Conservation (phyloP, 1,140 invertebrate genomes). For the Lepidurus apus region DNA sequence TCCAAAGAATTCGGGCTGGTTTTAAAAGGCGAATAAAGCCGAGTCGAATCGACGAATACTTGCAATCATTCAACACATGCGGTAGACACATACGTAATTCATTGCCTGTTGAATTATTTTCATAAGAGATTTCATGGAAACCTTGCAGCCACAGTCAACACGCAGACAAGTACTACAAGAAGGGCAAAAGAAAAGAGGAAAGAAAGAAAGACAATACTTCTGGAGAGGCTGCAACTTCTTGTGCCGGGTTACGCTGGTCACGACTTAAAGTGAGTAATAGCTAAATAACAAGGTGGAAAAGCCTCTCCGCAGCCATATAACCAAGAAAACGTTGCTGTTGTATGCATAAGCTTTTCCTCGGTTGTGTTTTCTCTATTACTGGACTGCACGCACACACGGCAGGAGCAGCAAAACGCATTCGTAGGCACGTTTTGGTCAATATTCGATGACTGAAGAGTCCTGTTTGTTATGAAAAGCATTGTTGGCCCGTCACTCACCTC, state of each 20-base stretch:
- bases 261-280: slow-evolving; percentile 3
- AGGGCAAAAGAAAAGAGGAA: not conserved
- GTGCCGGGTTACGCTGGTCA: not conserved
- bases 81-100: not conserved
- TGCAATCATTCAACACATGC: not conserved
- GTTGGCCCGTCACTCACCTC: not conserved
- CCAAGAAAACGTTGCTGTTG: not conserved
- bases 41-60: not conserved
- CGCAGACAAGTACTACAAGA: not conserved
- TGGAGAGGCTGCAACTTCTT: not conserved
- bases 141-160: not conserved
- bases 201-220: not conserved
- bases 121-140: not conserved
- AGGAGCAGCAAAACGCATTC: not conserved
- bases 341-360: not conserved
- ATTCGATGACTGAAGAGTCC: not conserved
- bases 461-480: not conserved
- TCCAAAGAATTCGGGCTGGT: not conserved
- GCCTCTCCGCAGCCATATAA: not conserved
- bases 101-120: not conserved
- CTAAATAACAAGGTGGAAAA: not conserved
- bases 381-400: not conserved
- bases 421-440: slow-evolving; percentile 4
- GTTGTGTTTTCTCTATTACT: not conserved
- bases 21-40: not conserved